Conservation (phyloP, 2,113 vertebrate genomes). For the Hippolais icterina region DNA sequence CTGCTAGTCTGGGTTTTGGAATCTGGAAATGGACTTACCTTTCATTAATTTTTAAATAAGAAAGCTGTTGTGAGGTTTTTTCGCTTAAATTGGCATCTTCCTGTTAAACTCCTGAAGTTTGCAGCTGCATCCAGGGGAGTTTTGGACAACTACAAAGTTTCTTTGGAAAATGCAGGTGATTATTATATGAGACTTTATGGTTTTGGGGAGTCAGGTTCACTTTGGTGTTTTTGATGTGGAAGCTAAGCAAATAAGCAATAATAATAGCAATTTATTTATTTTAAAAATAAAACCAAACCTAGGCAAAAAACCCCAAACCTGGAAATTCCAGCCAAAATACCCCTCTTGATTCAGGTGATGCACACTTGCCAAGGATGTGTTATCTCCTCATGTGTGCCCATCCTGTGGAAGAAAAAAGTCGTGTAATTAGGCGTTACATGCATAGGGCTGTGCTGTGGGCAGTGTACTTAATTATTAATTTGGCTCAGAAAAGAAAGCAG, state of each 20-base stretch:
- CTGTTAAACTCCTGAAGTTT: not conserved
- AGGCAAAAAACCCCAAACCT: not conserved
- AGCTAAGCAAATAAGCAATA: not conserved
- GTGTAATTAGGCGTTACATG: not conserved
- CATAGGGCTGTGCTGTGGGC: slow-evolving; percentile 1
- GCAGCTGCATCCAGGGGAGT: not conserved
- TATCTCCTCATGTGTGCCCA: not conserved
- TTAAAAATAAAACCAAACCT: not conserved
- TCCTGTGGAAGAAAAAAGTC: not conserved
- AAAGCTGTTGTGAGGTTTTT: not conserved
- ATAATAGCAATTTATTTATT: not conserved
- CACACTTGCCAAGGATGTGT: not conserved
- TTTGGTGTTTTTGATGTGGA: not conserved
- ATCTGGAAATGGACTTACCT: not conserved
- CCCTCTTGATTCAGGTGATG: not conserved
- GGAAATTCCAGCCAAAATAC: not conserved
- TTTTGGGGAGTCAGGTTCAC: not conserved
- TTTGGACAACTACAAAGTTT: not conserved
- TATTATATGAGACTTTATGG: not conserved
- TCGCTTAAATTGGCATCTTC: not conserved
- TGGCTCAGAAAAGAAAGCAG: slow-evolving; percentile 18
- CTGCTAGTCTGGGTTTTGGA: not conserved
- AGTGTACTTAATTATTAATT: not conserved
- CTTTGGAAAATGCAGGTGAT: not conserved
- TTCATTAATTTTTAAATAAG: not conserved